Percentiles rank a stretch among this genome's conserved stretches.
Evolutionary conservation across 2,797 vertebrate genomes (phyloP).

Genomic region (Spheniscus humboldti): DNA sequence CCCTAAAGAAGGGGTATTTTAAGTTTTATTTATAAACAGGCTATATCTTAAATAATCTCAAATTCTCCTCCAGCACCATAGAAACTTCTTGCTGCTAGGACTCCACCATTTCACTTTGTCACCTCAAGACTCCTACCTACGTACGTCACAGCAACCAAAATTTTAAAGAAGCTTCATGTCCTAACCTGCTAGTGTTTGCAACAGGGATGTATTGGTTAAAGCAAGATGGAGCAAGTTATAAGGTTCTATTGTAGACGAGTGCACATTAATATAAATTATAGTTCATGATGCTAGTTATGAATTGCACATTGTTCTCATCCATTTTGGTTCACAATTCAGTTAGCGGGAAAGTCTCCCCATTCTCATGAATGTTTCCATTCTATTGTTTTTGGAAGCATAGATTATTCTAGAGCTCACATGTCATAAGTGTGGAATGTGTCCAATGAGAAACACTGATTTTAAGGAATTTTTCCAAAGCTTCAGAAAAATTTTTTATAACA

Average conservation of each 20-base stretch:
- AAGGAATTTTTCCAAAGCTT: background rate
- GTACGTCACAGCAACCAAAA: background rate
- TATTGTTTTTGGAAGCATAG: conserved; percentile 11
- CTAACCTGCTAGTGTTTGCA: background rate
- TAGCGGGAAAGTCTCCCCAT: background rate
- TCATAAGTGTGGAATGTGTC: background rate
- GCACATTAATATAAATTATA: background rate
- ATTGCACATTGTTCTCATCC: background rate
- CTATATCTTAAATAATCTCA: background rate
- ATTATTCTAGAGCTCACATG: background rate
- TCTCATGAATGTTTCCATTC: conserved; percentile 6
- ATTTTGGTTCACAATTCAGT: background rate
- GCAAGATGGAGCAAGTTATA: background rate
- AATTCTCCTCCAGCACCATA: background rate
- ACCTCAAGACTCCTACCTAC: background rate
- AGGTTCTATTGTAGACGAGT: background rate
- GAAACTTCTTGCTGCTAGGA: background rate
- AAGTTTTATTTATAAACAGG: background rate
- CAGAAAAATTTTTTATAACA: background rate
- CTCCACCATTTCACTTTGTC: background rate
- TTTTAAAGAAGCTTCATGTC: background rate
- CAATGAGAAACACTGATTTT: background rate
- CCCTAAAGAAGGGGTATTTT: background rate
- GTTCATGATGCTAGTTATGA: background rate
- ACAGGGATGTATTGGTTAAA: background rate